phyloP scores from a whole-genome alignment of 2,797 vertebrate genomes.

The Protosalanx chinensis region DNA sequence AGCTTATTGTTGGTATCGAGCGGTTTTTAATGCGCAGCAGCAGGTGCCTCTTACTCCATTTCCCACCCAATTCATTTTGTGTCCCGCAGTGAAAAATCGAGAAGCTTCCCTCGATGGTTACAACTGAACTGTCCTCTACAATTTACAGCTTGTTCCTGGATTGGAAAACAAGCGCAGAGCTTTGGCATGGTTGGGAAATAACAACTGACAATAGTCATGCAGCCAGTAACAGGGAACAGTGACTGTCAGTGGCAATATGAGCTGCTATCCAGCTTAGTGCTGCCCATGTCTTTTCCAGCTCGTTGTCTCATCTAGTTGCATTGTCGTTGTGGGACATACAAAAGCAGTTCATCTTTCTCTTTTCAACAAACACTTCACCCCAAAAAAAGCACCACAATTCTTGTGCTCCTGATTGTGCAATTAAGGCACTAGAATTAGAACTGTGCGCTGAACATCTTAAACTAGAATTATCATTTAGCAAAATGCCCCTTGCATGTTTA shows the following conservation, averaged over 20 bases:
- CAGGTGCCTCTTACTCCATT: constrained; percentile 55
- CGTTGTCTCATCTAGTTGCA: not conserved
- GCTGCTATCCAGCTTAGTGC: not conserved
- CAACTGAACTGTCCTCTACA: constrained; percentile 37
- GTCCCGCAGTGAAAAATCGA: constrained; percentile 60
- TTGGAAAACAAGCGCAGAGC: constrained; percentile 27
- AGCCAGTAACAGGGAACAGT: not conserved
- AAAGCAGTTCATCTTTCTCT: not conserved
- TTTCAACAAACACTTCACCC: not conserved
- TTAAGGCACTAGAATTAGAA: constrained; percentile 63
- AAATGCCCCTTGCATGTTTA: constrained; percentile 49
- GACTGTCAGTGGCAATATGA: not conserved
- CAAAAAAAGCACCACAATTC: constrained; percentile 38
- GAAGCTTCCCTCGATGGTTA: constrained; percentile 35
- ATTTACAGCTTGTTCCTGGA: constrained; percentile 43
- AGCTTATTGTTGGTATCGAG: constrained; percentile 50
- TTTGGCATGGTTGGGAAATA: constrained; percentile 47
- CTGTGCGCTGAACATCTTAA: constrained; percentile 35
- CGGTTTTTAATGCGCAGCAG: constrained; percentile 57
- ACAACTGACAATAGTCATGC: constrained; percentile 7
- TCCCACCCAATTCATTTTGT: constrained; percentile 57
- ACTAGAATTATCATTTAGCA: constrained; percentile 60
- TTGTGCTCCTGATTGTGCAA: constrained; percentile 43
- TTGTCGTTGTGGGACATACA: no score
- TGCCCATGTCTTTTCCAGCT: not conserved